Conservation (phyloP, 2,888 invertebrate species). For the Amblyteles armatorius region DNA sequence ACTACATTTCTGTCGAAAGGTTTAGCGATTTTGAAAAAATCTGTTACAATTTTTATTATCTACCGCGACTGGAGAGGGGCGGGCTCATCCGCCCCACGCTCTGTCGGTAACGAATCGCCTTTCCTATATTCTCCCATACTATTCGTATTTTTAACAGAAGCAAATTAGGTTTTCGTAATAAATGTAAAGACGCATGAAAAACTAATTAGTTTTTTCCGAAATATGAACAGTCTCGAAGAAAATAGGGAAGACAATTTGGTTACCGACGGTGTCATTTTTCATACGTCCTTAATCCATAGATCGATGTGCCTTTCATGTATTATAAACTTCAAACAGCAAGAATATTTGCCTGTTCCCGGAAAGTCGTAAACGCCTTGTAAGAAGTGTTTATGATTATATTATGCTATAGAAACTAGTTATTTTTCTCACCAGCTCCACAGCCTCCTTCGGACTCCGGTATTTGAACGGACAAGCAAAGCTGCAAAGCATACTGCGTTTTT, state of each 20-base stretch:
- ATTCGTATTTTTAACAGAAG: no score
- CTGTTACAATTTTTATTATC: no score
- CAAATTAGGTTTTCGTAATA: no score
- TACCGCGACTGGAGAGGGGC: no score
- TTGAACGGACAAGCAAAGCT: slow-evolving; percentile 89
- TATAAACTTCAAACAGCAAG: no score
- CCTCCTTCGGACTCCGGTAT: slow-evolving; percentile 86
- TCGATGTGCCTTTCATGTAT: no score
- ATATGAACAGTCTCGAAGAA: neutral
- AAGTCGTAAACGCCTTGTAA: no score
- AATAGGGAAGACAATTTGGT: neutral
- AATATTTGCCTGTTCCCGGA: no score
- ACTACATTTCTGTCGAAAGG: no score
- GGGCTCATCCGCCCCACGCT: neutral
- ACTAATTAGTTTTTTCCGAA: slow-evolving; percentile 5
- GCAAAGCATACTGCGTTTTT: slow-evolving; percentile 93
- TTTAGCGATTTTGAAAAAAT: no score
- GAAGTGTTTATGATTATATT: neutral
- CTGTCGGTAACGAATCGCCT: neutral
- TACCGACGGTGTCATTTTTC: neutral
- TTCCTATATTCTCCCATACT: no score
- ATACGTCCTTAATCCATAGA: neutral
- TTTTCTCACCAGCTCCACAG: slow-evolving; percentile 84
- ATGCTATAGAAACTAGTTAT: neutral
- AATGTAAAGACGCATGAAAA: neutral